Percentiles rank a stretch among this genome's conserved stretches.
phyloP scores from a whole-genome alignment of 2,113 vertebrate species.

The Lycocorax pyrrhopterus region DNA sequence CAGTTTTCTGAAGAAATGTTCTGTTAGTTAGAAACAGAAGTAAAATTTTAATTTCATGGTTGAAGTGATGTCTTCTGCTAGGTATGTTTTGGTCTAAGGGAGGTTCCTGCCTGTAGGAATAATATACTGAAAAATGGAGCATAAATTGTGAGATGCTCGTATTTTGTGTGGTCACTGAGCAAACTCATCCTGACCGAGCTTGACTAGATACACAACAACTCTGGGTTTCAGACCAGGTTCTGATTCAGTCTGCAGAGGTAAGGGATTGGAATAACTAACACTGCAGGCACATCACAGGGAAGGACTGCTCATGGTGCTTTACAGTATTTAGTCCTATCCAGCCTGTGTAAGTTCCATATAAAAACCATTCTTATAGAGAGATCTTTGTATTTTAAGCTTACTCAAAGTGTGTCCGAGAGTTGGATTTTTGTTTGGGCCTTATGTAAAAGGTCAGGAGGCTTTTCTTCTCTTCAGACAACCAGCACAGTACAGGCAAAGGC shows the following conservation, averaged over 20 bases:
- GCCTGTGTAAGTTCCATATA: neutral
- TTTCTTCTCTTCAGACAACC: neutral
- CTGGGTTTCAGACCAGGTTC: neutral
- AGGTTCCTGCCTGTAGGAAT: neutral
- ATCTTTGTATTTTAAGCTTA: neutral
- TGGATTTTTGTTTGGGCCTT: neutral
- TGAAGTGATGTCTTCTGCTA: neutral
- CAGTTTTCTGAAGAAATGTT: neutral
- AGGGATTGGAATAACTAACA: neutral
- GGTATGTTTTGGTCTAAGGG: neutral
- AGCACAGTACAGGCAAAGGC: neutral
- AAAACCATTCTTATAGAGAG: neutral
- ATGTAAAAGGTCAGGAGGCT: neutral
- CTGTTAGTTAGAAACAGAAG: neutral
- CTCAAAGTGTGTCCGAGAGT: neutral
- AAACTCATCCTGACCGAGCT: neutral
- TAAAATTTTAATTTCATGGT: neutral
- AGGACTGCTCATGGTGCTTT: neutral
- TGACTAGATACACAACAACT: neutral
- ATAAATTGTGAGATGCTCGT: accelerated
- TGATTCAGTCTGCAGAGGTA: neutral
- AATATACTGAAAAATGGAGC: neutral
- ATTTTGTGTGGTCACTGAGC: neutral
- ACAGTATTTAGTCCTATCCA: neutral
- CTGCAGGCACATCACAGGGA: neutral